Percentiles rank a stretch among this genome's conserved stretches.
Evolutionary conservation across 2,888 invertebrate genomes (phyloP).

Genomic region (Trachelus tabidus): DNA sequence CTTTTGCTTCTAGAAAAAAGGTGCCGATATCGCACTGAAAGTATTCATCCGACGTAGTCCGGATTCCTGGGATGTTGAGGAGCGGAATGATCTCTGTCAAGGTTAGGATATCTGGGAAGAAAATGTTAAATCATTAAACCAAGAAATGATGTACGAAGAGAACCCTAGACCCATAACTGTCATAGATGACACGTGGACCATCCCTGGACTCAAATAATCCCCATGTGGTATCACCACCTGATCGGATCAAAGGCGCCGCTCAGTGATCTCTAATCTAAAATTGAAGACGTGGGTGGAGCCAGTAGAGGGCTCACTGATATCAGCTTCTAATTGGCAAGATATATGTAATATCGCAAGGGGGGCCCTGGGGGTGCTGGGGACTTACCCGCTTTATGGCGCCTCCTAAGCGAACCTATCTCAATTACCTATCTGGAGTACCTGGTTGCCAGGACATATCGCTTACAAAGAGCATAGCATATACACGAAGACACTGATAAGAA

Average conservation of each 20-base stretch:
- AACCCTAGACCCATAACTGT: background rate
- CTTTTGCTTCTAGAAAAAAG: too few relatives aligned
- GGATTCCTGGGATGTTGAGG: too few relatives aligned
- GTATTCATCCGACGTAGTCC: too few relatives aligned
- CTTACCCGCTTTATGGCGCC: background rate
- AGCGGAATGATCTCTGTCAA: too few relatives aligned
- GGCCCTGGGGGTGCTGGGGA: background rate
- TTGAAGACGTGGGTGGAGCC: conserved; percentile 9
- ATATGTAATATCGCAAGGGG: background rate
- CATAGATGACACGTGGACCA: background rate
- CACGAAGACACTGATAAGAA: background rate
- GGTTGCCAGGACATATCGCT: background rate
- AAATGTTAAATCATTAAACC: background rate
- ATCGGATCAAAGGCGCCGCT: background rate
- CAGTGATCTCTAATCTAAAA: conserved; percentile 14
- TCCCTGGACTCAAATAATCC: background rate
- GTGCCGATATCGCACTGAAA: too few relatives aligned
- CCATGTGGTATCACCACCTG: background rate
- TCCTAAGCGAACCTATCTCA: background rate
- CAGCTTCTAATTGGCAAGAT: conserved; percentile 19
- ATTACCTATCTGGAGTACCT: background rate
- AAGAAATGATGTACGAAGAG: background rate
- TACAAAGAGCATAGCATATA: background rate
- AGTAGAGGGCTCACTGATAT: conserved; percentile 1
- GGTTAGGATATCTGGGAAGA: background rate